These are phyloP conservation scores for Conus betulinus DNA, from an alignment of 1,140 invertebrate species.

Conservation along the genomic window DNA sequence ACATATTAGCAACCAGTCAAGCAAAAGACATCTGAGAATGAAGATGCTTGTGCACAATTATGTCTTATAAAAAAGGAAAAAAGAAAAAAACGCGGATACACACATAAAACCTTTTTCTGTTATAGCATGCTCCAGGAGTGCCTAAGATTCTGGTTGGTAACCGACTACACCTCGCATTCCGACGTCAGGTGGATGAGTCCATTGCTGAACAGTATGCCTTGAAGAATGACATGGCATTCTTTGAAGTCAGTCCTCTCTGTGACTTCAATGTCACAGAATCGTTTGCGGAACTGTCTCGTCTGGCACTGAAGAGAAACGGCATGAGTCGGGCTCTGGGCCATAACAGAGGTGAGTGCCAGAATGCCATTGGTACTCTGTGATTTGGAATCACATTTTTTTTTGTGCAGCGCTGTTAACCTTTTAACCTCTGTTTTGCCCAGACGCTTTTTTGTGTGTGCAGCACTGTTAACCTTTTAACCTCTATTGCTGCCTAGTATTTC, in stretches of 20 bases:
- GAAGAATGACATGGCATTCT: slow-evolving; percentile 98
- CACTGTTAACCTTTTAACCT: no score
- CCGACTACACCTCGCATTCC: slow-evolving; percentile 95
- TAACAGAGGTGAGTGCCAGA: slow-evolving; percentile 87
- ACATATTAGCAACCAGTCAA: no score
- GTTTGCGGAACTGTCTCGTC: slow-evolving; percentile 94
- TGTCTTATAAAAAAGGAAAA: background rate
- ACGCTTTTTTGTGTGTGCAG: no score
- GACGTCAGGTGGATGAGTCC: slow-evolving; percentile 92
- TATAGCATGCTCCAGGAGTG: slow-evolving; percentile 95
- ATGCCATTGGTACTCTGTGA: no score
- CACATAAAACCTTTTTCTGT: slow-evolving; percentile 43
- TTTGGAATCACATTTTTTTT: no score
- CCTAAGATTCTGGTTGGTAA: slow-evolving; percentile 98
- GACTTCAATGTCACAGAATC: slow-evolving; percentile 98
- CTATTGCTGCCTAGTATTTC: no score
- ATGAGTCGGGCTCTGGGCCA: slow-evolving; percentile 96
- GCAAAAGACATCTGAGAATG: no score
- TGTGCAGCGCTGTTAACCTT: no score
- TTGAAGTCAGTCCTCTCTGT: slow-evolving; percentile 96
- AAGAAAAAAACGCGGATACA: no score
- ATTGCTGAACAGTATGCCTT: slow-evolving; percentile 94
- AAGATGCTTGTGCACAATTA: background rate
- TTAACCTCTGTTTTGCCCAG: no score
- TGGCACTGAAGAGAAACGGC: slow-evolving; percentile 95